Conservation (phyloP, 1,140 invertebrate species). For the Phortica variegata region DNA sequence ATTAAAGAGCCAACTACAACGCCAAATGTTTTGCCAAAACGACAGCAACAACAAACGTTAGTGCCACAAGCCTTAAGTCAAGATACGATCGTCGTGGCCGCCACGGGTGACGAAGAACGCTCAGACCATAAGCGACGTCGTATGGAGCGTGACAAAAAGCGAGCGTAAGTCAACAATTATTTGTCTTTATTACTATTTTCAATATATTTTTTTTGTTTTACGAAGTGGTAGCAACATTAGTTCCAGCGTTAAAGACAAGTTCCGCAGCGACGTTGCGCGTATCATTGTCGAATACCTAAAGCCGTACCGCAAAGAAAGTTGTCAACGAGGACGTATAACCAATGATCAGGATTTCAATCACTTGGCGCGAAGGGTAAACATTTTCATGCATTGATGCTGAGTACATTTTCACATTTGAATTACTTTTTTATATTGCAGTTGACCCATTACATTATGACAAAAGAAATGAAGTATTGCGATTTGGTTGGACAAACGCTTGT, state of each 20-base stretch:
- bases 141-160: conserved; percentile 20
- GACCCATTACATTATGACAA: conserved; percentile 94
- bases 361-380: conserved; percentile 85
- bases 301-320: conserved; percentile 78
- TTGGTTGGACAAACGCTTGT: conserved; percentile 78
- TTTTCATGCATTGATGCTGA: conserved; percentile 3
- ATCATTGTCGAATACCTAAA: conserved; percentile 89
- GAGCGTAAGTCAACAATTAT: conserved; percentile 12
- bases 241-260: conserved; percentile 72
- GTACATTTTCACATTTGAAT: neutral
- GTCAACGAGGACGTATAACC: conserved; percentile 80
- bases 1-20: too few species aligned
- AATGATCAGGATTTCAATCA: conserved; percentile 94
- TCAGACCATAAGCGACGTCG: conserved; percentile 25
- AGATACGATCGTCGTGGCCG: too few species aligned
- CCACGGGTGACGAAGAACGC: too few species aligned
- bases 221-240: conserved; percentile 6
- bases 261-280: conserved; percentile 83
- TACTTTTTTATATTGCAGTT: conserved; percentile 66
- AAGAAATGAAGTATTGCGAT: conserved; percentile 91
- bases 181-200: neutral
- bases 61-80: too few species aligned
- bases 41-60: too few species aligned
- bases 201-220: neutral
- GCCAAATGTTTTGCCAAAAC: too few species aligned